Evolutionary conservation across 2,797 vertebrate species (phyloP).

Genomic region (Sphenodon punctatus): DNA sequence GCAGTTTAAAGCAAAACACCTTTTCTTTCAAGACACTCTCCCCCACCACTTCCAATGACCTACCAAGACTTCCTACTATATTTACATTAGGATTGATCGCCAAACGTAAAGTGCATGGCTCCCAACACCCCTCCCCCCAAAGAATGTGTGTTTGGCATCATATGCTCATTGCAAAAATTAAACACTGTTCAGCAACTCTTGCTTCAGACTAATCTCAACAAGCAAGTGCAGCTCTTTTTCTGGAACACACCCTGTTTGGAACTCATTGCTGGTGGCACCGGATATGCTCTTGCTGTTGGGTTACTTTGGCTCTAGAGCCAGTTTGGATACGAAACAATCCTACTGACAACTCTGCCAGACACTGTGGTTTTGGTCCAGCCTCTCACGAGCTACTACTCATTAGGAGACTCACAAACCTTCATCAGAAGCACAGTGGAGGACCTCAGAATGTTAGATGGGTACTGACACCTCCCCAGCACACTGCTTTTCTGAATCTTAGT

Average conservation of each 20-base stretch:
- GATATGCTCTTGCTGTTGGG: not conserved
- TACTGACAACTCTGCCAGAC: conserved; percentile 20
- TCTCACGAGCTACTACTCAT: not conserved
- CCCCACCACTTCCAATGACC: conserved; percentile 32
- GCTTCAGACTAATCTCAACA: not conserved
- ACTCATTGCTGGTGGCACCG: conserved; percentile 12
- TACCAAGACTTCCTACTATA: conserved; percentile 51
- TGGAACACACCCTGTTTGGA: not conserved
- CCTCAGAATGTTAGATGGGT: not conserved
- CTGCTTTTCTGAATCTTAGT: conserved; percentile 33
- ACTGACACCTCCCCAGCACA: not conserved
- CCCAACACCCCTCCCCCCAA: not conserved
- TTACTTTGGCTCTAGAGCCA: conserved; percentile 23
- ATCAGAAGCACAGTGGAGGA: not conserved
- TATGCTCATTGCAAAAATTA: conserved; percentile 42
- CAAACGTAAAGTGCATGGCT: conserved; percentile 61
- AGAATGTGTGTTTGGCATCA: conserved; percentile 15
- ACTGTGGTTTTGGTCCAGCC: not conserved
- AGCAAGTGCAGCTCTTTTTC: not conserved
- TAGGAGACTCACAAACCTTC: not conserved
- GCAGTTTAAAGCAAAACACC: not conserved
- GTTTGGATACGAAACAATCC: not conserved
- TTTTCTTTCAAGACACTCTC: not conserved
- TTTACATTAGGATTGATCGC: conserved; percentile 66
- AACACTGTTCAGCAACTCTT: conserved; percentile 9